Evolutionary conservation across 2,888 invertebrate genomes (phyloP).

Genomic region (Phengaris alcon): DNA sequence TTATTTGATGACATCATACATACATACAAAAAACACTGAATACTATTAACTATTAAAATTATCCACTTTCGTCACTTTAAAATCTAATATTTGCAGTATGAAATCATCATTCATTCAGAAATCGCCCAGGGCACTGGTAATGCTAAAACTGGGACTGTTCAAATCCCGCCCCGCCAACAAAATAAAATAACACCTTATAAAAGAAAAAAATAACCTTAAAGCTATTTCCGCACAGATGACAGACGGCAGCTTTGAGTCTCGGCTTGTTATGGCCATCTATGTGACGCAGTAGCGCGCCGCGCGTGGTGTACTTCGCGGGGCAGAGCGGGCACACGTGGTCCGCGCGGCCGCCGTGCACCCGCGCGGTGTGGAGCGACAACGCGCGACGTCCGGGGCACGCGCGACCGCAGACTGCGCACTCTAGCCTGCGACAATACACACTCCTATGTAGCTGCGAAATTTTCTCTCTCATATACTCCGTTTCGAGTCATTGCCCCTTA

Average conservation of each 20-base stretch:
- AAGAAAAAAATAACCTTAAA: conserved; percentile 53
- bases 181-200: background rate
- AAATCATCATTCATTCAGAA: no score
- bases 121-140: no score
- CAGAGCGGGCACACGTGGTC: conserved; percentile 48
- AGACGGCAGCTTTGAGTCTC: conserved; percentile 45
- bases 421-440: conserved; percentile 46
- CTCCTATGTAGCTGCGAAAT: background rate
- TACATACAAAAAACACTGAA: no score
- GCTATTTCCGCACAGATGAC: conserved; percentile 58
- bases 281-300: conserved; percentile 50
- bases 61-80: no score
- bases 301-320: conserved; percentile 45
- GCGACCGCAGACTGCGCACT: conserved; percentile 54
- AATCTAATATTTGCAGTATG: no score
- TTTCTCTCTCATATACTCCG: no score
- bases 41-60: no score
- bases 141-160: no score
- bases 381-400: conserved; percentile 48
- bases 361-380: conserved; percentile 47
- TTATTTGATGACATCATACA: no score
- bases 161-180: background rate
- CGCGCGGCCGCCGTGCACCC: conserved; percentile 46
- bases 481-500: no score
- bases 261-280: conserved; percentile 40